phyloP scores from a whole-genome alignment of 2,113 vertebrate genomes.

The Alligator sinensis region DNA sequence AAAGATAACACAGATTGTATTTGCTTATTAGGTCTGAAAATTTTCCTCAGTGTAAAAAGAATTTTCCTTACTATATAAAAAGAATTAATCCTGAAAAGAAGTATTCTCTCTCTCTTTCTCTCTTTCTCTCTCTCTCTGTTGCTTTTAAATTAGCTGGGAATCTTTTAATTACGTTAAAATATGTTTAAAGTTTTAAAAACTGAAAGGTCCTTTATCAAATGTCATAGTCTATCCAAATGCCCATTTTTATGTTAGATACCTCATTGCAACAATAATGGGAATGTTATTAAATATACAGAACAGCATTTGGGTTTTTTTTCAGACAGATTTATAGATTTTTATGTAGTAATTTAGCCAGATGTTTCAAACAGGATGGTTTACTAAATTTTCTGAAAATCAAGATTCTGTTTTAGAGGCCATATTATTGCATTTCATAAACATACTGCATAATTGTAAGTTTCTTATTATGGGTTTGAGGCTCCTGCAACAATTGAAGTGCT shows the following conservation, averaged over 20 bases:
- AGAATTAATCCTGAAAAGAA: neutral
- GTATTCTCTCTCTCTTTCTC: neutral
- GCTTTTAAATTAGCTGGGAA: neutral
- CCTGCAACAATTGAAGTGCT: constrained; percentile 57
- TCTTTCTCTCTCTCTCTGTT: neutral
- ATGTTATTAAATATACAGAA: constrained; percentile 3
- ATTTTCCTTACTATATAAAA: neutral
- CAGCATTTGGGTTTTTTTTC: neutral
- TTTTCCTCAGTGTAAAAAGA: neutral
- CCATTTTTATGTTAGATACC: neutral
- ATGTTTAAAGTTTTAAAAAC: neutral
- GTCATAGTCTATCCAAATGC: neutral
- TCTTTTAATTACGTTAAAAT: neutral
- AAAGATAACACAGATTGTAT: neutral
- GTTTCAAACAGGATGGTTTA: constrained; percentile 21
- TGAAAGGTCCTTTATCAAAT: neutral
- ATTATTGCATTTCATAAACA: constrained; percentile 64
- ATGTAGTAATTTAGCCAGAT: neutral
- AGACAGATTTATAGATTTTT: neutral
- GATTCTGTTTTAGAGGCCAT: neutral
- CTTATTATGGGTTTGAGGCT: constrained; percentile 69
- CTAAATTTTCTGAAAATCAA: neutral
- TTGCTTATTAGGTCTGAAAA: neutral
- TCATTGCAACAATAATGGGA: constrained; percentile 23
- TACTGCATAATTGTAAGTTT: constrained; percentile 53